Evolutionary conservation across 2,113 vertebrate species (phyloP).

Genomic region (Elachura formosa): DNA sequence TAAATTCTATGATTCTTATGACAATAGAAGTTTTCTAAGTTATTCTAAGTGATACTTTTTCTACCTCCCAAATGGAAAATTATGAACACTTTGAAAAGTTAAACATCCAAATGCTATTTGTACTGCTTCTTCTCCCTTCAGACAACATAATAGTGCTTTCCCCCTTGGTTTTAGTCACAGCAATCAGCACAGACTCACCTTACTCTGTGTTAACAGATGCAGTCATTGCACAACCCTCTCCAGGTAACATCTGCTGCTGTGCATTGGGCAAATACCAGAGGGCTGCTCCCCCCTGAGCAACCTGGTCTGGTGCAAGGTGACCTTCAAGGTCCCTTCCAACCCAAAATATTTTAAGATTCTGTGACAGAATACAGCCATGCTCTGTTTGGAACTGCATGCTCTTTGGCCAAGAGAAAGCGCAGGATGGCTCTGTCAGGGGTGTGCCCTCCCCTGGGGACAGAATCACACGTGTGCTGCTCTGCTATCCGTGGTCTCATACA

Average conservation of each 20-base stretch:
- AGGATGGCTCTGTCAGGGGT: not conserved
- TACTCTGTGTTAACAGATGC: not conserved
- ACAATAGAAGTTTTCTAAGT: not conserved
- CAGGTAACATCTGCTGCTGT: not conserved
- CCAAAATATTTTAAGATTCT: not conserved
- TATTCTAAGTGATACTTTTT: not conserved
- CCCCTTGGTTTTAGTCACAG: not conserved
- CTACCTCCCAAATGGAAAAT: not conserved
- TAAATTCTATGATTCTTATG: not conserved
- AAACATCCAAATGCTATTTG: not conserved
- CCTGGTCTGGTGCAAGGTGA: not conserved
- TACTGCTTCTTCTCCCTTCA: not conserved
- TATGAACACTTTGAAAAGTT: not conserved
- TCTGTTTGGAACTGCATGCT: not conserved
- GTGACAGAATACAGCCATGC: not conserved
- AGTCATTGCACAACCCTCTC: not conserved
- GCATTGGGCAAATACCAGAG: not conserved
- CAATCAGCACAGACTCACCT: not conserved
- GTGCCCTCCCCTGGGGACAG: not conserved
- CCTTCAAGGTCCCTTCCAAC: not conserved
- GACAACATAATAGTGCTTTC: not conserved
- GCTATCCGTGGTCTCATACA: not conserved
- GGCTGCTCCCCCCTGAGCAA: not conserved
- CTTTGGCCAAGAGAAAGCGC: not conserved
- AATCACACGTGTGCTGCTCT: rapidly evolving